Conservation (phyloP, 2,797 vertebrate species). For the Eutrigla gurnardus region DNA sequence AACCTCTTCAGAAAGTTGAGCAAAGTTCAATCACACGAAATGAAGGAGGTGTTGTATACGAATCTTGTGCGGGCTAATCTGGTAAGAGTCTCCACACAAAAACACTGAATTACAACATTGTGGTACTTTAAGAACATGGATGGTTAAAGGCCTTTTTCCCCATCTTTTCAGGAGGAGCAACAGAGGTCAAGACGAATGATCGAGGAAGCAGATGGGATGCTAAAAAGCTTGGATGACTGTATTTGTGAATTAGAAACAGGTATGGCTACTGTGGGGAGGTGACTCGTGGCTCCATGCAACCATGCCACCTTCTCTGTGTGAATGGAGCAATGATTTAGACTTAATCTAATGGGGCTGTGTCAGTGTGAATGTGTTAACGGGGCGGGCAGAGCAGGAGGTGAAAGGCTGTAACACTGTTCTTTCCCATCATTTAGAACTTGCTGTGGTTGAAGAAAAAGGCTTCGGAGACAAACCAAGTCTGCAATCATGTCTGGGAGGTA, state of each 20-base stretch:
- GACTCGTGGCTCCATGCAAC: background rate
- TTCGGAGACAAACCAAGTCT: slow-evolving; percentile 63
- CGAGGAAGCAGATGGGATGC: slow-evolving; percentile 71
- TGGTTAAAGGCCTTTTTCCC: background rate
- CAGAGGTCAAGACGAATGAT: slow-evolving; percentile 71
- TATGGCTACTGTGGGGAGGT: slow-evolving; percentile 35
- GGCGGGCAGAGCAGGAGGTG: background rate
- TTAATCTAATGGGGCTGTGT: accelerated
- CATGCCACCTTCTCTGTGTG: background rate
- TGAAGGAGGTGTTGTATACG: slow-evolving; percentile 81
- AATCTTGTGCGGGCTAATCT: slow-evolving; percentile 67
- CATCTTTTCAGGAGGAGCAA: slow-evolving; percentile 74
- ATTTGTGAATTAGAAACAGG: slow-evolving; percentile 79
- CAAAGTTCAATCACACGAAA: slow-evolving; percentile 81
- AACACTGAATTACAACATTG: background rate
- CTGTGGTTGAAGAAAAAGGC: slow-evolving; percentile 65
- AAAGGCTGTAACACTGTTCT: background rate
- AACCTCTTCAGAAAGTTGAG: slow-evolving; percentile 79
- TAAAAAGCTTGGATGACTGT: slow-evolving; percentile 78
- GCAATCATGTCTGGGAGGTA: slow-evolving; percentile 76
- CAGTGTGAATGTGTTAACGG: background rate
- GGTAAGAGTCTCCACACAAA: slow-evolving; percentile 63
- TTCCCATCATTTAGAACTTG: slow-evolving; percentile 69
- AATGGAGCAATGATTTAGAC: background rate
- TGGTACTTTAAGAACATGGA: no score